Evolutionary conservation across 1,140 invertebrate species (phyloP), one percentile per base, ranked within the genome.

Genomic region (Medauroidea extradentata): DNA sequence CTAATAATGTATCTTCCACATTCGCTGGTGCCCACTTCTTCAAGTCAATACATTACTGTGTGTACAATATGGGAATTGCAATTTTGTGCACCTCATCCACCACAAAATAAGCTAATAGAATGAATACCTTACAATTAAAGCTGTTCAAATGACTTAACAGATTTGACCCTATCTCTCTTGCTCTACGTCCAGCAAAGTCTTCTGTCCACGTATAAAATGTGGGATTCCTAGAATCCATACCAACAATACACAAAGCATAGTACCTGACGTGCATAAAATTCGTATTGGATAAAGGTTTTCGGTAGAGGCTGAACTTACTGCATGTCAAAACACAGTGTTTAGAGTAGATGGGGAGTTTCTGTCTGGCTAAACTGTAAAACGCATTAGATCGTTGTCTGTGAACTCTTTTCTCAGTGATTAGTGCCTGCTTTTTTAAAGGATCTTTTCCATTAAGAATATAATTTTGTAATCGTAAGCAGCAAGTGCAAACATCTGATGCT

Each of bases 31-130:
- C 60, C 19, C 54, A 38, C 19, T 61, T 61, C n/a, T 52, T 63
- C 25, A 3, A 70, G 38, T 54, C 57, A 67, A 49, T 62, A 63
- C n/a, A 67, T 53, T 16, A 65, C 44, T 8, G 42, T 53, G 38
- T 64, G 55, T 18, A 69, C 49, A n/a, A 68, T 60, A 48, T 62
- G 44, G 5, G 58, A 64, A 53, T 70, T 68, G 55, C 66, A 66
- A 41, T 69, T 69, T 49, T 69, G 67, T 2, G 61, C 63, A 16
- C 23, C 57, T 44, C 67, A 67, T n/a, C 64, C 63, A 54, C 67
- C 67, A 53, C 43, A 63, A 59, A 68, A 69, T 34, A 70, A 59
- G 50, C 60, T 49, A 46, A 67, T 24, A 49, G 21, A n/a, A 2
- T 44, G n/a, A 44, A 21, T 56, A 9, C 23, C 41, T 42, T 56